phyloP scores from a whole-genome alignment of 2,888 invertebrate species.

The Strigamia maritima region DNA sequence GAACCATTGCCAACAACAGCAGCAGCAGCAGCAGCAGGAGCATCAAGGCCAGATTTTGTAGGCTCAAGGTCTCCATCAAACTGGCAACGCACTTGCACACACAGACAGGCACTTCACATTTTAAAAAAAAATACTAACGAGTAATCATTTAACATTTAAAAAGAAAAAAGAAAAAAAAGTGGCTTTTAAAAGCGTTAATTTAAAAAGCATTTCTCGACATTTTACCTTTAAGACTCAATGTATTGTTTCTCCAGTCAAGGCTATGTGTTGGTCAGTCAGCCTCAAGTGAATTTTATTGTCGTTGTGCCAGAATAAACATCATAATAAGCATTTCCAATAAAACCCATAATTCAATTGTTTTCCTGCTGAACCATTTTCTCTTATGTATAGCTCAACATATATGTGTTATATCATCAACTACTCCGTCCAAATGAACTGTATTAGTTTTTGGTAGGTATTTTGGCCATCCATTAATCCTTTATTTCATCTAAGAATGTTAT shows the following conservation, averaged over 20 bases:
- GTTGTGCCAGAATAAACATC: neutral
- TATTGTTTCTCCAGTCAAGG: neutral
- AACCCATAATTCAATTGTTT: neutral
- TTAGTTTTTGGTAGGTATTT: too few relatives aligned
- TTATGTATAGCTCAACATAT: too few relatives aligned
- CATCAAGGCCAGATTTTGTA: slow-evolving; percentile 29
- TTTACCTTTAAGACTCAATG: neutral
- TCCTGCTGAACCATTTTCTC: too few relatives aligned
- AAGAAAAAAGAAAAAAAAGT: too few relatives aligned
- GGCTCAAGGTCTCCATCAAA: slow-evolving; percentile 29
- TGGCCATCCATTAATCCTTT: too few relatives aligned
- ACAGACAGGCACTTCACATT: neutral
- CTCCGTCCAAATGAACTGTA: too few relatives aligned
- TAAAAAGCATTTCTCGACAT: neutral
- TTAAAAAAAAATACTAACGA: neutral
- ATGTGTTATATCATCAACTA: too few relatives aligned
- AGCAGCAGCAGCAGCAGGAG: slow-evolving; percentile 13
- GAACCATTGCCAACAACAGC: slow-evolving; percentile 26
- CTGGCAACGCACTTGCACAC: slow-evolving; percentile 3
- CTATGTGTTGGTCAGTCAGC: neutral
- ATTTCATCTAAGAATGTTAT: too few relatives aligned
- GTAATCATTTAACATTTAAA: neutral
- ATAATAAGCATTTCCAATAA: neutral
- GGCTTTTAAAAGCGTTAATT: neutral
- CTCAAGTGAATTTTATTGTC: neutral